Evolutionary conservation across 2,888 invertebrate species (phyloP).

Genomic region (Drosophila pullipes): DNA sequence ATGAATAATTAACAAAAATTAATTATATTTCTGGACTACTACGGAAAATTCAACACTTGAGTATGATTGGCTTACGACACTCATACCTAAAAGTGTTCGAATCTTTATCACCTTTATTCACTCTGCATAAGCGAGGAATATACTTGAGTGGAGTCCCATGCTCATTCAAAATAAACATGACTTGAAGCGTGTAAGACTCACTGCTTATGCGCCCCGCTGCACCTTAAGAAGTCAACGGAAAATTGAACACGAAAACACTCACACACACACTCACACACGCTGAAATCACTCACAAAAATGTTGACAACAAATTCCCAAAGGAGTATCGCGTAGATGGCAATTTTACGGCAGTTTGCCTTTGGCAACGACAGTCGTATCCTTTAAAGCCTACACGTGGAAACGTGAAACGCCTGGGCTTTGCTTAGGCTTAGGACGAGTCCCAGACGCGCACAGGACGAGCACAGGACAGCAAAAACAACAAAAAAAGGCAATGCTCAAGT

Average conservation of each 20-base stretch:
- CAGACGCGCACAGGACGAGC: constrained; percentile 6
- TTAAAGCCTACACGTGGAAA: constrained; percentile 49
- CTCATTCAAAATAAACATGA: constrained; percentile 25
- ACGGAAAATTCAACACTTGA: background rate
- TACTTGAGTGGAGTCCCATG: constrained; percentile 10
- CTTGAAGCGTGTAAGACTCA: constrained; percentile 23
- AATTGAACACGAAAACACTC: constrained; percentile 26
- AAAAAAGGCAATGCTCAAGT: constrained; percentile 66
- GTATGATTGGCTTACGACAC: background rate
- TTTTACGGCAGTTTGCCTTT: constrained; percentile 69
- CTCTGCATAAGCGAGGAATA: background rate
- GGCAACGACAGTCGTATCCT: constrained; percentile 52
- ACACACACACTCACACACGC: constrained; percentile 24
- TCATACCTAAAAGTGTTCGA: background rate
- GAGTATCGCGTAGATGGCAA: constrained; percentile 52
- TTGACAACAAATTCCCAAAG: constrained; percentile 54
- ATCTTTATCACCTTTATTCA: background rate
- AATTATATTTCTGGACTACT: background rate
- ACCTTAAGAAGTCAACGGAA: constrained; percentile 13
- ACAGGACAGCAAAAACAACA: constrained; percentile 24
- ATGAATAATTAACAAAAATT: background rate
- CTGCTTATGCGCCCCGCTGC: background rate
- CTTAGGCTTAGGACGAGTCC: constrained; percentile 11
- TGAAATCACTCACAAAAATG: constrained; percentile 67
- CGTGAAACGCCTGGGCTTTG: constrained; percentile 43